These are phyloP conservation scores for Chrysolina americana DNA, from an alignment of 2,888 invertebrate genomes.

Conservation along the genomic window DNA sequence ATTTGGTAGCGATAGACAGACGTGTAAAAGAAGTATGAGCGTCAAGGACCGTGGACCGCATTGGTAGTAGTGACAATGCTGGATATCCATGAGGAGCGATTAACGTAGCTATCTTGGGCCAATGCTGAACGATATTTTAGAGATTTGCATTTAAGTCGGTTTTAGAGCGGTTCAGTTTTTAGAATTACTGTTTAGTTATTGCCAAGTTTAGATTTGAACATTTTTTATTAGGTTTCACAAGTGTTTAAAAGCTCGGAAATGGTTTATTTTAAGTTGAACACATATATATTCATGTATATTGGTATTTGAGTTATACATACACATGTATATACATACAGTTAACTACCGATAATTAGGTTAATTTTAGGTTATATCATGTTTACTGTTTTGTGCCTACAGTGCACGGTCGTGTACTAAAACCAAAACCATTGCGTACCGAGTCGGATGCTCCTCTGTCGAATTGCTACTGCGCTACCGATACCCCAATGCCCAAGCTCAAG, in stretches of 20 bases:
- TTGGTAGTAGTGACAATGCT: slow-evolving; percentile 67
- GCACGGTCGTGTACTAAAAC: slow-evolving; percentile 69
- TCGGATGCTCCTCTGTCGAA: slow-evolving; percentile 64
- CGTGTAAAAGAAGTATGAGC: slow-evolving; percentile 69
- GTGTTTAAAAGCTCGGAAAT: slow-evolving; percentile 49
- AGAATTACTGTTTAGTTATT: slow-evolving; percentile 51
- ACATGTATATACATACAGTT: slow-evolving; percentile 68
- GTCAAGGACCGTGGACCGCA: slow-evolving; percentile 68
- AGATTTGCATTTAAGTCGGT: slow-evolving; percentile 48
- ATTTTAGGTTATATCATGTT: slow-evolving; percentile 68
- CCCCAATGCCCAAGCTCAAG: slow-evolving; percentile 40
- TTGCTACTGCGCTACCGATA: slow-evolving; percentile 68
- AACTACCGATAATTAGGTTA: slow-evolving; percentile 62
- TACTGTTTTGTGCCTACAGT: slow-evolving; percentile 67
- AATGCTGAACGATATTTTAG: slow-evolving; percentile 61
- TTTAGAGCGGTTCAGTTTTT: slow-evolving; percentile 48
- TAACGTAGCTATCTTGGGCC: slow-evolving; percentile 63
- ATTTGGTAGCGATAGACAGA: slow-evolving; percentile 70
- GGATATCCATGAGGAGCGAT: slow-evolving; percentile 67
- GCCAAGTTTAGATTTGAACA: slow-evolving; percentile 46
- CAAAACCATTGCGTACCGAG: slow-evolving; percentile 62
- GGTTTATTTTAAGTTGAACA: slow-evolving; percentile 48
- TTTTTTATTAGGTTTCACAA: slow-evolving; percentile 49
- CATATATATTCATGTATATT: slow-evolving; percentile 62
- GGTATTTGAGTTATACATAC: slow-evolving; percentile 64